These are phyloP conservation scores for Mionectes macconnelli DNA, from an alignment of 2,113 vertebrate genomes.

Conservation along the genomic window DNA sequence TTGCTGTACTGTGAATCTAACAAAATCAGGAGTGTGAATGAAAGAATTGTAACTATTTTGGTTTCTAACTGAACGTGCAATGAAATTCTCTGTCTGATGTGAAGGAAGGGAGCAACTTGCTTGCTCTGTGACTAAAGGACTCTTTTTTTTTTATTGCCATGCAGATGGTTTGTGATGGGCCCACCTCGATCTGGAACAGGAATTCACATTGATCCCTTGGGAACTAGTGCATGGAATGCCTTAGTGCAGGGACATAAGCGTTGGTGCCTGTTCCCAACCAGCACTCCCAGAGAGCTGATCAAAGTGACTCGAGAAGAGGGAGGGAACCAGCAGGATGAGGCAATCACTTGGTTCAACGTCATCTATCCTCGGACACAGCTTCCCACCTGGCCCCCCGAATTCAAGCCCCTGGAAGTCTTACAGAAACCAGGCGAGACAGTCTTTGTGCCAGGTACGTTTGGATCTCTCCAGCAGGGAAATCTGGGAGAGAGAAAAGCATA, in stretches of 20 bases:
- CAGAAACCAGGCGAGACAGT: slow-evolving; percentile 95
- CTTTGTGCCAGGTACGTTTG: slow-evolving; percentile 88
- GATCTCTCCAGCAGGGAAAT: background rate
- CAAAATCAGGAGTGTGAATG: background rate
- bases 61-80: background rate
- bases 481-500: accelerated
- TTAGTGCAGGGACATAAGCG: slow-evolving; percentile 97
- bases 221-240: slow-evolving; percentile 97
- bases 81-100: background rate
- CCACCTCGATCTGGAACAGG: slow-evolving; percentile 94
- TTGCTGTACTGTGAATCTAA: background rate
- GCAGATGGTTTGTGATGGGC: slow-evolving; percentile 98
- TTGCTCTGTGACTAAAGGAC: background rate
- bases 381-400: slow-evolving; percentile 90
- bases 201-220: slow-evolving; percentile 96
- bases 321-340: slow-evolving; percentile 97
- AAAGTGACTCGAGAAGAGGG: slow-evolving; percentile 96
- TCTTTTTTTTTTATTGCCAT: background rate
- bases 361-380: slow-evolving; percentile 93
- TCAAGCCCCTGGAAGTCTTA: slow-evolving; percentile 92
- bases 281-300: slow-evolving; percentile 94
- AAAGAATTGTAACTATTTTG: background rate
- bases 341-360: slow-evolving; percentile 95
- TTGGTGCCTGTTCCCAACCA: slow-evolving; percentile 97
- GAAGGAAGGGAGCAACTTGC: background rate